Evolutionary conservation across 2,888 invertebrate genomes (phyloP).

Genomic region (Philhelius pedissequus): DNA sequence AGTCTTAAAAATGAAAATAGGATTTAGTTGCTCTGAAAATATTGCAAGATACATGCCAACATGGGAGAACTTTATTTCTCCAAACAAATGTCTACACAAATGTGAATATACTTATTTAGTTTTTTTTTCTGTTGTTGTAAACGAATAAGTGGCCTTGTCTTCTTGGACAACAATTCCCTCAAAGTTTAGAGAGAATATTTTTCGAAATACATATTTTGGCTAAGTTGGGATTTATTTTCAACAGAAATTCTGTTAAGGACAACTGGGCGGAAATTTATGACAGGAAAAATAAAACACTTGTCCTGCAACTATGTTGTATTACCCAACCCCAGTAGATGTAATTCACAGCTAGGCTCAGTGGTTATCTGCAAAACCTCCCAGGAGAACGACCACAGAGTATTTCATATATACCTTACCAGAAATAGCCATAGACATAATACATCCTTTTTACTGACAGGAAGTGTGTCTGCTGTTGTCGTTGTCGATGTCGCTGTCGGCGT

Average conservation of each 20-base stretch:
- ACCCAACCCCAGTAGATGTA: not conserved
- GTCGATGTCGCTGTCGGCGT: too few species aligned
- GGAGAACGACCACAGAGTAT: constrained; percentile 29
- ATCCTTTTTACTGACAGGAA: not conserved
- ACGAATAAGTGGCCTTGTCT: not conserved
- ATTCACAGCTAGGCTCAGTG: constrained; percentile 44
- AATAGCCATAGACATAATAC: too few species aligned
- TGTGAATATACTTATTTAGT: too few species aligned
- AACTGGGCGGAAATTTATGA: constrained; percentile 54
- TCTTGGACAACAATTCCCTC: not conserved
- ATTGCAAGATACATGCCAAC: too few species aligned
- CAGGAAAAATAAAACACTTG: not conserved
- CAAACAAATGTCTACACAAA: too few species aligned
- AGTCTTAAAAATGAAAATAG: too few species aligned
- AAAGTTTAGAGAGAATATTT: not conserved
- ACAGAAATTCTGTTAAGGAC: constrained; percentile 36
- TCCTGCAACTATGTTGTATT: constrained; percentile 19
- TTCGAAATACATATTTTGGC: not conserved
- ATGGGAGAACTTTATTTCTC: too few species aligned
- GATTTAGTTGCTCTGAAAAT: too few species aligned
- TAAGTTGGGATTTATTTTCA: constrained; percentile 32
- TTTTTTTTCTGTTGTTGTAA: too few species aligned
- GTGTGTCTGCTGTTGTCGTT: too few species aligned
- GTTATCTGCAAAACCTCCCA: constrained; percentile 8
- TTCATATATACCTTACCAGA: not conserved